A percentile compares a stretch with the other conserved stretches of the same genome.
Evolutionary conservation across 2,797 vertebrate genomes (phyloP).

Genomic region (Crocidura indochinensis): DNA sequence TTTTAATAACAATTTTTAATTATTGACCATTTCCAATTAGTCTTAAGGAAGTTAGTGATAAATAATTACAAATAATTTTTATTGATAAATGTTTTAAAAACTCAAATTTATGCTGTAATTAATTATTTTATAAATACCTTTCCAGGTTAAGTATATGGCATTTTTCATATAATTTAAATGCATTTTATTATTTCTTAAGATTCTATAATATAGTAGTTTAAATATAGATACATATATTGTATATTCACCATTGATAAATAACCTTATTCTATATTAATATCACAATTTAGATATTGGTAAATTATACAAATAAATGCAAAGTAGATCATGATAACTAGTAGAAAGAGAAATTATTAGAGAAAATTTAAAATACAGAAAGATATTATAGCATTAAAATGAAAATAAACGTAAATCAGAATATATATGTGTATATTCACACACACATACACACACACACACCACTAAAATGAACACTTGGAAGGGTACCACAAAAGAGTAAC

Average conservation of each 20-base stretch:
- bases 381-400: background rate
- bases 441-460: no score
- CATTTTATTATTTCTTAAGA: background rate
- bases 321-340: no score
- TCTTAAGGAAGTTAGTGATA: background rate
- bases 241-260: background rate
- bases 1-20: background rate
- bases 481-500: constrained; percentile 69
- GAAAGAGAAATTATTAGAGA: background rate
- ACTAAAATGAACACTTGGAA: constrained; percentile 64
- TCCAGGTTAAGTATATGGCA: background rate
- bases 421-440: background rate
- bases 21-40: background rate
- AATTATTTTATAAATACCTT: background rate
- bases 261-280: background rate
- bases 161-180: background rate
- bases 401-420: constrained; percentile 45
- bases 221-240: no score
- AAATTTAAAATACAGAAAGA: background rate
- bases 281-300: background rate
- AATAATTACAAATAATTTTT: background rate
- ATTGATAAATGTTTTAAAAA: constrained; percentile 36
- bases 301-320: background rate
- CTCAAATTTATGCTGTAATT: background rate
- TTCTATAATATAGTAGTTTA: background rate